These are phyloP conservation scores for Idaea aversata DNA, from an alignment of 2,888 invertebrate species.

Conservation along the genomic window DNA sequence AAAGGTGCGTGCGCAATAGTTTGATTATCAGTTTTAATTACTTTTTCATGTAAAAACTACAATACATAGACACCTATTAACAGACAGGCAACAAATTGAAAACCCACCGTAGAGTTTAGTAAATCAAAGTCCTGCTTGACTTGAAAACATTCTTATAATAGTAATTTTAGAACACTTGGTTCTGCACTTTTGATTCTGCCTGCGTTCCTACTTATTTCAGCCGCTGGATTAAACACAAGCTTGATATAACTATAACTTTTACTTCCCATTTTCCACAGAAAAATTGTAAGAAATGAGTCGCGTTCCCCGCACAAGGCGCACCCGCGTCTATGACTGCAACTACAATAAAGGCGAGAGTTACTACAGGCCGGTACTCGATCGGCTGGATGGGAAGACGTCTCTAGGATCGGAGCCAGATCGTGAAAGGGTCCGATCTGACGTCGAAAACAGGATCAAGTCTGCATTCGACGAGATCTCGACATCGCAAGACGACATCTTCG, in stretches of 20 bases:
- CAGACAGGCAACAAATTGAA: too few species aligned
- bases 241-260: conserved; percentile 1
- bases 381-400: conserved; percentile 84
- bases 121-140: too few species aligned
- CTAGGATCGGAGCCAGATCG: conserved; percentile 58
- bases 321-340: conserved; percentile 92
- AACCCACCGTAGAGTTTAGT: too few species aligned
- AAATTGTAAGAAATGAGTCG: conserved; percentile 58
- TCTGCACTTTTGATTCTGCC: too few species aligned
- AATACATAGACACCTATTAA: too few species aligned
- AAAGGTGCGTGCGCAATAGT: too few species aligned
- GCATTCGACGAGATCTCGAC: conserved; percentile 59
- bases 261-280: conserved; percentile 8
- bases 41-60: too few species aligned
- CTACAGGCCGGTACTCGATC: conserved; percentile 88
- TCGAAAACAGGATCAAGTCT: conserved; percentile 61
- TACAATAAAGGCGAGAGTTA: conserved; percentile 92
- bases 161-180: too few species aligned
- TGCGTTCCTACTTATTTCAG: too few species aligned
- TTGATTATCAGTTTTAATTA: too few species aligned
- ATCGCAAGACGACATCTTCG: conserved; percentile 80
- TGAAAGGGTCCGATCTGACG: conserved; percentile 56
- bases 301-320: conserved; percentile 84
- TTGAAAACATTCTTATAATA: too few species aligned
- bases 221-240: too few species aligned